These are phyloP conservation scores for Phallusia fumigata DNA, from an alignment of 23 tunicate species.

Conservation along the genomic window DNA sequence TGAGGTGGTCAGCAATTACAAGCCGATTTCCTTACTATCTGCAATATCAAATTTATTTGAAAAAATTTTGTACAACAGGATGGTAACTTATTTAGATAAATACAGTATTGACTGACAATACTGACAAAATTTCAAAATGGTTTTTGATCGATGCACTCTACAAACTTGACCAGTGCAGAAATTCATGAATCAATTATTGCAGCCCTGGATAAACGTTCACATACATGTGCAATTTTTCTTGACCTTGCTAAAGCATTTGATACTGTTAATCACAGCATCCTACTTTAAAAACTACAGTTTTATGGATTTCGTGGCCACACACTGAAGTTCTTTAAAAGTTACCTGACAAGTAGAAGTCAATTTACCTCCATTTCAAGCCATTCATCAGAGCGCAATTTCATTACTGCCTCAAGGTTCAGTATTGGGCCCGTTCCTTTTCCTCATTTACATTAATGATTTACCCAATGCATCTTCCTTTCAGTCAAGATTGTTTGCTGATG, in stretches of 20 bases:
- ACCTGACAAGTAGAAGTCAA: not conserved
- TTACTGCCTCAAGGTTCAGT: not conserved
- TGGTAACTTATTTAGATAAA: not conserved
- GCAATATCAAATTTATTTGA: too few relatives aligned
- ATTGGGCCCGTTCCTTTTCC: not conserved
- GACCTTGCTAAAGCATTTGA: not conserved
- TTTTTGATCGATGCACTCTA: not conserved
- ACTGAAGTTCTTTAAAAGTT: not conserved
- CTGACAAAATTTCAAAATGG: too few relatives aligned
- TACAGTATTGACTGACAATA: too few relatives aligned
- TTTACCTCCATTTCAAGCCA: too few relatives aligned
- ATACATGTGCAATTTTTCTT: not conserved
- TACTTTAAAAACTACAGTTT: constrained; percentile 5
- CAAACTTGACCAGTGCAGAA: not conserved
- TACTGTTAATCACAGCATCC: not conserved
- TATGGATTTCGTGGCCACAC: not conserved
- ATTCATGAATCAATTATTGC: not conserved
- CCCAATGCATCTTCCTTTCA: not conserved
- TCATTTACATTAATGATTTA: not conserved
- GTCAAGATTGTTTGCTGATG: not conserved
- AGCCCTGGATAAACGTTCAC: not conserved
- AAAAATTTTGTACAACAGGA: not conserved
- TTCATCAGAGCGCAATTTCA: not conserved
- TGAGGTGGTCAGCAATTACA: too few relatives aligned
- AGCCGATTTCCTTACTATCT: too few relatives aligned